These are phyloP conservation scores for Trinectes maculatus DNA, from an alignment of 2,113 vertebrate genomes.

Conservation along the genomic window DNA sequence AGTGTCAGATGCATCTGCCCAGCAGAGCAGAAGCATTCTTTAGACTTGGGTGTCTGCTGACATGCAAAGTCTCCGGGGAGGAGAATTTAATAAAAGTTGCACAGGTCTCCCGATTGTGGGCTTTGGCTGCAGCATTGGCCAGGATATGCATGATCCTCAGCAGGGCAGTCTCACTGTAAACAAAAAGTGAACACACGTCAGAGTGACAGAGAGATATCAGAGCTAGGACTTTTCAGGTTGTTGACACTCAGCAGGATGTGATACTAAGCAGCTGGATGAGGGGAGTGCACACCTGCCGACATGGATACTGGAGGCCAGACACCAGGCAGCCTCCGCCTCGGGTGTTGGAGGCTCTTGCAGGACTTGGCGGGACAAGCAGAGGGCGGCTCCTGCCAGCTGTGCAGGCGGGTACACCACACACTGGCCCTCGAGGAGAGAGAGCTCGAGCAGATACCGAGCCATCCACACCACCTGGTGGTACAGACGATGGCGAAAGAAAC, in stretches of 20 bases:
- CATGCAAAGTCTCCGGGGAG: slow-evolving; percentile 76
- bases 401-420: slow-evolving; percentile 81
- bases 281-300: slow-evolving; percentile 80
- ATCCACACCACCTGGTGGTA: slow-evolving; percentile 80
- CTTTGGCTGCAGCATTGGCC: slow-evolving; percentile 76
- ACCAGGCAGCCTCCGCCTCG: slow-evolving; percentile 73
- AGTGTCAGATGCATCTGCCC: slow-evolving; percentile 47
- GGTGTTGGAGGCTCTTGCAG: slow-evolving; percentile 68
- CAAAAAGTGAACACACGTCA: slow-evolving; percentile 1
- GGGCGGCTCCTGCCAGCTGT: slow-evolving; percentile 83
- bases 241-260: no score
- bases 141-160: slow-evolving; percentile 77
- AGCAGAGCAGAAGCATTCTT: slow-evolving; percentile 57
- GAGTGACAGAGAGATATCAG: no score
- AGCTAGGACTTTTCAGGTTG: no score
- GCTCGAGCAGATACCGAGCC: slow-evolving; percentile 88
- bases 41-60: slow-evolving; percentile 80
- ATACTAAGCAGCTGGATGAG: neutral
- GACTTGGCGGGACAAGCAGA: slow-evolving; percentile 82
- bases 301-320: slow-evolving; percentile 68
- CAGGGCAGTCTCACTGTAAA: slow-evolving; percentile 78
- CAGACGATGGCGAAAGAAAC: neutral
- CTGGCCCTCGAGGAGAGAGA: slow-evolving; percentile 84
- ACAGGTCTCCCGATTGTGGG: slow-evolving; percentile 67
- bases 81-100: slow-evolving; percentile 86